Percentiles rank a stretch among this genome's conserved stretches.
Conservation (phyloP, 2,797 vertebrate species). For the Paguma larvata region DNA sequence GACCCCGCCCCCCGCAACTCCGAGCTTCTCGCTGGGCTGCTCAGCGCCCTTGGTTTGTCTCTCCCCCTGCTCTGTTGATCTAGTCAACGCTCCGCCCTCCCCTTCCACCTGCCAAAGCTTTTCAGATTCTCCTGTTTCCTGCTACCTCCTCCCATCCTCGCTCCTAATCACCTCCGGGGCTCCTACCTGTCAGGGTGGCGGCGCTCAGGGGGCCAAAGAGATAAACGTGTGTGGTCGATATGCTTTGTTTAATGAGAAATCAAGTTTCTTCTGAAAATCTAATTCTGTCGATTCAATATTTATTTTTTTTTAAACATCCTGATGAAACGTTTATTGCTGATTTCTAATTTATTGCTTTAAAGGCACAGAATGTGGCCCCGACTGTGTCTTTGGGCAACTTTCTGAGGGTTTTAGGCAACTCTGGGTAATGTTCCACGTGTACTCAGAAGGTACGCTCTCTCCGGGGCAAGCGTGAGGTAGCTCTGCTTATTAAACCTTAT, state of each 20-base stretch:
- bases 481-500: conserved; percentile 38
- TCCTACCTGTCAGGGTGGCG: background rate
- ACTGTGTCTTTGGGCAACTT: background rate
- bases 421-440: background rate
- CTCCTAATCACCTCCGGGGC: background rate
- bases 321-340: background rate
- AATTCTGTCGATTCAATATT: background rate
- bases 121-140: background rate
- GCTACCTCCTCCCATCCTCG: background rate
- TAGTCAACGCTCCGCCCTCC: background rate
- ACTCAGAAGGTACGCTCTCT: background rate
- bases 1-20: background rate
- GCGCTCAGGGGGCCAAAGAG: background rate
- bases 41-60: background rate
- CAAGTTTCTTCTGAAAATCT: conserved; percentile 24
- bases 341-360: conserved; percentile 1
- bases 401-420: background rate
- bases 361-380: background rate
- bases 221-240: background rate
- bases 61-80: background rate
- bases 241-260: background rate
- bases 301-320: conserved; percentile 27
- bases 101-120: background rate
- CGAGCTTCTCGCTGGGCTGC: background rate
- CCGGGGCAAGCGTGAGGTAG: background rate